These are phyloP conservation scores for Formicarius rufipectus DNA, from an alignment of 2,113 vertebrate genomes.

Conservation along the genomic window DNA sequence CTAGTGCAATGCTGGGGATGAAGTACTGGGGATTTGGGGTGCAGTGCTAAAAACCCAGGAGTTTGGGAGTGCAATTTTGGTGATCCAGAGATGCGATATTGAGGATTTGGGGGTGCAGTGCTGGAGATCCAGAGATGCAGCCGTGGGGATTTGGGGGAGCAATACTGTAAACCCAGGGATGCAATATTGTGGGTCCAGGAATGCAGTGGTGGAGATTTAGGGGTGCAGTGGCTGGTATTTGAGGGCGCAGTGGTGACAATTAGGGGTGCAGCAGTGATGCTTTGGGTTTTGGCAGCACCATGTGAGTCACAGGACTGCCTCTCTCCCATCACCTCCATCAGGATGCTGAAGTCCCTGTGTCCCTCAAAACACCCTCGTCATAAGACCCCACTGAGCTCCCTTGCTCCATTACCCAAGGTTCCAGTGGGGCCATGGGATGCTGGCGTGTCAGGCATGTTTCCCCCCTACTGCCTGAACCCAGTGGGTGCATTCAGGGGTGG, in stretches of 20 bases:
- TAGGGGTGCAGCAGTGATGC: background rate
- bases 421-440: constrained; percentile 68
- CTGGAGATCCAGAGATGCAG: background rate
- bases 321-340: background rate
- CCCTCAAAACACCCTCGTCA: background rate
- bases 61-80: background rate
- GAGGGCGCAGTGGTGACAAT: accelerated
- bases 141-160: background rate
- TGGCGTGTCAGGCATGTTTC: accelerated
- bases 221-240: background rate
- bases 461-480: accelerated
- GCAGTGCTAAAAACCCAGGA: background rate
- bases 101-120: background rate
- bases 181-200: no score
- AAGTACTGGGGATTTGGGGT: accelerated
- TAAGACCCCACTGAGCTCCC: constrained; percentile 44
- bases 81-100: background rate
- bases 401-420: constrained; percentile 63
- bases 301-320: accelerated
- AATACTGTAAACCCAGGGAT: no score
- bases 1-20: accelerated
- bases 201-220: accelerated
- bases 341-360: accelerated
- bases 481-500: background rate
- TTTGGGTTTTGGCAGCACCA: background rate